Evolutionary conservation across 37 sponge, comb jelly and placozoan species (phyloP), one percentile per base, ranked within the genome.

Genomic region (Eunapius fragilis): DNA sequence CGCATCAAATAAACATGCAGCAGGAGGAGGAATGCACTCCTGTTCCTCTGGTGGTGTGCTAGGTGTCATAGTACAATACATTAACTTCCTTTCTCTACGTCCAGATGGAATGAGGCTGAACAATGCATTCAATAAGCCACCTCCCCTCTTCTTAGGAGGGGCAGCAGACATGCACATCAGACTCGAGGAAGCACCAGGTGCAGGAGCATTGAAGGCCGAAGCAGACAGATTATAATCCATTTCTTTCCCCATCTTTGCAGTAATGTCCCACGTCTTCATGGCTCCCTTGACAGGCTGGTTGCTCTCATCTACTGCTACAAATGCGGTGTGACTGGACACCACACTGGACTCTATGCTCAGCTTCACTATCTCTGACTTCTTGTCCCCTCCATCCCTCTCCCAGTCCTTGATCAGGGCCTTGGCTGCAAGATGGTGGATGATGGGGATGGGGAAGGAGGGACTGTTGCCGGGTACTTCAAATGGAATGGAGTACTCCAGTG

Each of bases 351-450:
- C 94, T 58, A 86, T 74, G 69, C 94, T 93, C 67, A 93, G 82
- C 72, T 77, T 58, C 25, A 89, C 70, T 25, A 85, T 86, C 37
- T 83, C 87, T 37, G 82, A 50, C 78, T 88, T 70, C 36, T 33
- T 76, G 27, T 82, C 7, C 69, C 71, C 78, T 25, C 76, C 71
- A 17, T 70, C 74, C 58, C 17, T 4, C 50, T 72, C 36, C 81
- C 80, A 87, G 48, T 89, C 93, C n/a, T 49, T 31, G 76, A 93
- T 78, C 37, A 93, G 91, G 26, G 77, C 19, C 81, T 91, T 94
- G 24, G 92, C 84, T 28, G 95, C 95, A 19, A 94, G 81, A 19
- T 91, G 95, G 84, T 94, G 95, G 69, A 94, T 70, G n/a, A 86
- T 50, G 27, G 81, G 79, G 36, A 89, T 45, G 38, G 37, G 37